phyloP scores from a whole-genome alignment of 2,888 invertebrate genomes.

The Trissolcus brochymenae region DNA sequence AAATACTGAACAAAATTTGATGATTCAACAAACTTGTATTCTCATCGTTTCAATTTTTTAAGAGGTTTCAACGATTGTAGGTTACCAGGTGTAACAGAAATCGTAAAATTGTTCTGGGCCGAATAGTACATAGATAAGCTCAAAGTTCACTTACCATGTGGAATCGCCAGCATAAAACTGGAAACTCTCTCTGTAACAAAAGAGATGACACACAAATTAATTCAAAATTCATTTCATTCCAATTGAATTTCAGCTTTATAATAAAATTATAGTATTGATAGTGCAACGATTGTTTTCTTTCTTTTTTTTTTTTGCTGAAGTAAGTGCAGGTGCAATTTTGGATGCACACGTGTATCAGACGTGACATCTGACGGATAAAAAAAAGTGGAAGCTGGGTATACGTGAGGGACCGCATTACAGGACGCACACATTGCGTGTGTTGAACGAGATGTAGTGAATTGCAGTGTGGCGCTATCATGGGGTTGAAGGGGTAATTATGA shows the following conservation, averaged over 20 bases:
- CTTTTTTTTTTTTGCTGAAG: neutral
- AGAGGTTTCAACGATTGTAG: too few relatives aligned
- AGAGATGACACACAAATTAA: neutral
- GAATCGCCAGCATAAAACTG: conserved; percentile 72
- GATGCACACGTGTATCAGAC: conserved; percentile 41
- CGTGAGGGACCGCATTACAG: conserved; percentile 40
- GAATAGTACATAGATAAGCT: too few relatives aligned
- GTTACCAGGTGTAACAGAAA: too few relatives aligned
- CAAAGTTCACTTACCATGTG: conserved; percentile 64
- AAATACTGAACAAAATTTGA: too few relatives aligned
- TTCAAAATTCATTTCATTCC: conserved; percentile 50
- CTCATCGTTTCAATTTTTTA: too few relatives aligned
- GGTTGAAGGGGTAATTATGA: conserved; percentile 71
- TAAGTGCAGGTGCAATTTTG: conserved; percentile 39
- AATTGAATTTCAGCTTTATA: conserved; percentile 64
- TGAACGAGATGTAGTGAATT: conserved; percentile 55
- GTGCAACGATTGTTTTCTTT: too few relatives aligned
- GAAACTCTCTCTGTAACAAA: conserved; percentile 68
- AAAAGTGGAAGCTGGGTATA: conserved; percentile 45
- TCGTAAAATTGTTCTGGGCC: too few relatives aligned
- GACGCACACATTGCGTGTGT: conserved; percentile 42
- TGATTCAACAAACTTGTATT: too few relatives aligned
- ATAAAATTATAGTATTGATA: neutral
- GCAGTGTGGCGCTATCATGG: conserved; percentile 59
- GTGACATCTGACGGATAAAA: conserved; percentile 36